A percentile compares a stretch with the other conserved stretches of the same genome.
phyloP scores from a whole-genome alignment of 30 jellyfish, hydroid and myxozoan genomes.

The Cassiopea xamachana region DNA sequence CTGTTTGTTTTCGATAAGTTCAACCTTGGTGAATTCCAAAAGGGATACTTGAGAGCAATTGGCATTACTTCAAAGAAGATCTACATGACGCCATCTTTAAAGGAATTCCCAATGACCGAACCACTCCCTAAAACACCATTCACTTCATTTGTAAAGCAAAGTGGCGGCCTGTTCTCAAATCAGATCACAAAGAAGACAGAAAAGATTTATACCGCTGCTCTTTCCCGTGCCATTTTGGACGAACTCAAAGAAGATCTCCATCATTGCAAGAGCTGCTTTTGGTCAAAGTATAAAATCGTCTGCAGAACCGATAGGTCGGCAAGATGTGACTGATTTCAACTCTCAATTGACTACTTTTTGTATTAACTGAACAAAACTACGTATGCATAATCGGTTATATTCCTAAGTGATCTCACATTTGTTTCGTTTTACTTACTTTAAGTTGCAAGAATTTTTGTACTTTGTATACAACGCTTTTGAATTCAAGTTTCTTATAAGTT shows the following conservation, averaged over 20 bases:
- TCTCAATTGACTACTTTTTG: background rate
- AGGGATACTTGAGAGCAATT: conserved; percentile 58
- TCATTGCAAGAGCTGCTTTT: conserved; percentile 51
- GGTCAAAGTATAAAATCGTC: background rate
- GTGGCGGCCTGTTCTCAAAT: conserved; percentile 88
- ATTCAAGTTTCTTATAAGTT: too few species aligned
- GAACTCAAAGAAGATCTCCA: background rate
- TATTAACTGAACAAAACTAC: too few species aligned
- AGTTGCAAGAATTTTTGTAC: background rate
- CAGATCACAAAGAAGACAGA: conserved; percentile 29
- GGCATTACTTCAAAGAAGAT: conserved; percentile 73
- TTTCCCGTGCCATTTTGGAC: conserved; percentile 42
- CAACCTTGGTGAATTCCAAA: conserved; percentile 59
- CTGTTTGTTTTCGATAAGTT: conserved; percentile 87
- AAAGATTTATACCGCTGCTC: conserved; percentile 62
- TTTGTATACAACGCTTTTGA: background rate
- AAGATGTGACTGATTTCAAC: conserved; percentile 24
- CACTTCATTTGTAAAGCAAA: conserved; percentile 43
- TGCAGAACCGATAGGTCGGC: conserved; percentile 58
- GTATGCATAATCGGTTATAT: too few species aligned
- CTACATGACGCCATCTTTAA: conserved; percentile 64
- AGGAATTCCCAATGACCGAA: conserved; percentile 19
- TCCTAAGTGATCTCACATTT: too few species aligned
- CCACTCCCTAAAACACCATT: conserved; percentile 68
- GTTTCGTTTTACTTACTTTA: too few species aligned